A percentile compares a stretch with the other conserved stretches of the same genome.
phyloP scores from a whole-genome alignment of 2,113 vertebrate genomes.

The Sceloporus undulatus region DNA sequence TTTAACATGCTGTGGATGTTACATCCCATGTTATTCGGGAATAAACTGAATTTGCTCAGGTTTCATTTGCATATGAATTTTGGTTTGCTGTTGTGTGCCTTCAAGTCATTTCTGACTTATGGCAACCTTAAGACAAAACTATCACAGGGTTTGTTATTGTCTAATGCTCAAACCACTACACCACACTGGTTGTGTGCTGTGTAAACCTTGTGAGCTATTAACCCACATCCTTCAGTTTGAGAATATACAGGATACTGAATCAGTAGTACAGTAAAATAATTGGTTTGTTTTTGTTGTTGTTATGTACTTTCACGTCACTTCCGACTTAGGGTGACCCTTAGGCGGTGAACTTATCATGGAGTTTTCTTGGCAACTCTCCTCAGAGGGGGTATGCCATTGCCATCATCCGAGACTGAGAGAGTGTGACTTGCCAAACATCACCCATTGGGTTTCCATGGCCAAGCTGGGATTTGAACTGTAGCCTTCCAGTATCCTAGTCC shows the following conservation, averaged over 20 bases:
- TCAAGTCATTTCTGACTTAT: too few relatives aligned
- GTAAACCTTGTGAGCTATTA: conserved; percentile 73
- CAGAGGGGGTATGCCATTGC: too few relatives aligned
- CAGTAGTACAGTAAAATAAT: conserved; percentile 79
- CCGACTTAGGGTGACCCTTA: neutral
- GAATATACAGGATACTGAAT: conserved; percentile 79
- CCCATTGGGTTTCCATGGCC: too few relatives aligned
- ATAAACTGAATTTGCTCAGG: neutral
- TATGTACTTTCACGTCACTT: too few relatives aligned
- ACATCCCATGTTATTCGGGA: neutral
- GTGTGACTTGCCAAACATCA: too few relatives aligned
- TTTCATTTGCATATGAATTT: conserved; percentile 12
- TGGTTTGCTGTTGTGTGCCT: neutral
- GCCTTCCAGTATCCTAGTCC: too few relatives aligned
- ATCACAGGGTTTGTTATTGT: too few relatives aligned
- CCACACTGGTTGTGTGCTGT: neutral
- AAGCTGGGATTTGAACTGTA: too few relatives aligned
- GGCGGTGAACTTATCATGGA: too few relatives aligned
- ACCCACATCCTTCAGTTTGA: conserved; percentile 79
- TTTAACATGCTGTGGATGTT: neutral
- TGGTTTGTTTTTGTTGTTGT: conserved; percentile 19
- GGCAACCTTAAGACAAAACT: neutral
- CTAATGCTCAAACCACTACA: too few relatives aligned
- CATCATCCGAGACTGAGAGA: too few relatives aligned
- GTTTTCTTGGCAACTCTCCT: too few relatives aligned